Evolutionary conservation across 2,113 vertebrate genomes (phyloP).

Genomic region (Campylomormyrus tamandua): DNA sequence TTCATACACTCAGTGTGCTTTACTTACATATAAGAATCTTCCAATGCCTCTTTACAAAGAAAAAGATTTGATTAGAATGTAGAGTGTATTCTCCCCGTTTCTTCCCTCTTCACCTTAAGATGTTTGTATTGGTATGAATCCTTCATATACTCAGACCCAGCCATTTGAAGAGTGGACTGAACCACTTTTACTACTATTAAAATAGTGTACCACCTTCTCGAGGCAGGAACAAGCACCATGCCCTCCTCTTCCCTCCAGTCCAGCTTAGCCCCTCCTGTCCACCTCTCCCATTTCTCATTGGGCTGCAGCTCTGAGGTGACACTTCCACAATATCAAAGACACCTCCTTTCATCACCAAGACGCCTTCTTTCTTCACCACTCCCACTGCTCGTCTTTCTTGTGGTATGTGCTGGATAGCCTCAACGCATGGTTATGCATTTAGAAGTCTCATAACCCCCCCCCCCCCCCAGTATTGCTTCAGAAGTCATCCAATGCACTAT

Average conservation of each 20-base stretch:
- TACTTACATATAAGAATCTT: background rate
- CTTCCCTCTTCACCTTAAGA: background rate
- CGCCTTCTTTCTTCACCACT: background rate
- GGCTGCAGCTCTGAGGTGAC: background rate
- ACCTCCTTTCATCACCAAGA: background rate
- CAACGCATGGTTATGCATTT: background rate
- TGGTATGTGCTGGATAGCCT: background rate
- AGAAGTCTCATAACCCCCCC: background rate
- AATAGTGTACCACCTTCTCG: background rate
- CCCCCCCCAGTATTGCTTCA: background rate
- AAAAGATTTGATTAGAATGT: background rate
- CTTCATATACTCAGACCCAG: background rate
- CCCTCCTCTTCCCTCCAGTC: background rate
- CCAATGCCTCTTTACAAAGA: background rate
- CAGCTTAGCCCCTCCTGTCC: background rate
- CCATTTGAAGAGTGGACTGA: background rate
- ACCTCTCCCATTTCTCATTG: background rate
- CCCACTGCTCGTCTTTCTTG: background rate
- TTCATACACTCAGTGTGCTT: background rate
- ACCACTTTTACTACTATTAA: background rate
- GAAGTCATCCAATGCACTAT: background rate
- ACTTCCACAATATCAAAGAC: background rate
- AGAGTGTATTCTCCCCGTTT: background rate
- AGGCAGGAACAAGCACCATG: background rate
- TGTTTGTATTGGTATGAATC: background rate